Evolutionary conservation across 64 coral and sea anemone species (phyloP), one percentile per base, ranked within the genome.

Genomic region (Pachyseris speciosa): DNA sequence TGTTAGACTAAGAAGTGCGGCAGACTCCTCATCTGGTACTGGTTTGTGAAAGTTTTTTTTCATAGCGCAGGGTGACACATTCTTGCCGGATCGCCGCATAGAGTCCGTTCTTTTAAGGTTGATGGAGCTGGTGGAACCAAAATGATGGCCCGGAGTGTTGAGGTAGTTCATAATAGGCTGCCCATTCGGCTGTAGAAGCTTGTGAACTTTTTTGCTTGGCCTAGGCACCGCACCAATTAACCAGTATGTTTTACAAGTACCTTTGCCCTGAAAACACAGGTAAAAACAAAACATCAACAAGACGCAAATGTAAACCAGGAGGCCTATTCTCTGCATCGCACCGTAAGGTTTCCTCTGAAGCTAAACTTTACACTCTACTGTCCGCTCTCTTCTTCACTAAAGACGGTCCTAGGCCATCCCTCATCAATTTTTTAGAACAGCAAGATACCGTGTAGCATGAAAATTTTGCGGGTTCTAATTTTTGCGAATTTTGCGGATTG

Each of bases 241-340:
- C 95, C 95, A 96, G 48, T 96, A 96, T 12, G 95, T 96, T 49
- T 93, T 60, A 16, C 91, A 92, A 39, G 88, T 93, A 0, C 95
- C 95, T 78, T 96, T 96, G 0, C 95, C 95, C 95, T 96, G 80
- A 19, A 32, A 89, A 79, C 26, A 59, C 13, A 84, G 2, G 24
- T 16, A 52, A 84, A 2, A 41, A 38, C 4, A 36, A n/a, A n/a
- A n/a, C n/a, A n/a, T n/a, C n/a, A n/a, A n/a, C n/a, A n/a, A n/a
- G n/a, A n/a, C n/a, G n/a, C n/a, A n/a, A n/a, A n/a, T n/a, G n/a
- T n/a, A n/a, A n/a, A n/a, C n/a, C n/a, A n/a, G n/a, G n/a, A n/a
- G n/a, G n/a, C n/a, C n/a, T n/a, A n/a, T n/a, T n/a, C n/a, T n/a
- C n/a, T n/a, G n/a, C n/a, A n/a, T n/a, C n/a, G n/a, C n/a, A n/a